These are phyloP conservation scores for Tipula helvola DNA, from an alignment of 2,888 invertebrate genomes.

Conservation along the genomic window DNA sequence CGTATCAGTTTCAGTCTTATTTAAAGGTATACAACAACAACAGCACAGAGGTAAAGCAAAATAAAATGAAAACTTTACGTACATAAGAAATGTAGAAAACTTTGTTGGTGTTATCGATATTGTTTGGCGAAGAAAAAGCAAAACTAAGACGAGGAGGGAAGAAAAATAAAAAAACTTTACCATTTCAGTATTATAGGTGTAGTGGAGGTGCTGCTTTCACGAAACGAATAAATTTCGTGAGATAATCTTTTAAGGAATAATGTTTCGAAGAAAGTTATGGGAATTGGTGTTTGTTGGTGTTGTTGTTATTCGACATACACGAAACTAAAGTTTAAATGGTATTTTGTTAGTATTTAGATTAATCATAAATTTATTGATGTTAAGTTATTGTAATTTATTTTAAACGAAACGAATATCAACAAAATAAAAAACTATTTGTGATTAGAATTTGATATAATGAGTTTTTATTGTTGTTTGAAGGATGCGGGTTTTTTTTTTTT, in stretches of 20 bases:
- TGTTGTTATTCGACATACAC: not conserved
- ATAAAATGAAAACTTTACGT: not conserved
- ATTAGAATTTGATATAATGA: not conserved
- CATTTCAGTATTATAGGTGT: not conserved
- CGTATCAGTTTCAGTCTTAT: not conserved
- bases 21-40: not conserved
- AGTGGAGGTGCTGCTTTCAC: not conserved
- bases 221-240: not conserved
- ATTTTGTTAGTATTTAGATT: not conserved
- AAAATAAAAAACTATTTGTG: not conserved
- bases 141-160: not conserved
- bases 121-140: not conserved
- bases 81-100: not conserved
- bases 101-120: not conserved
- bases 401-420: not conserved
- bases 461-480: not conserved
- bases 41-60: not conserved
- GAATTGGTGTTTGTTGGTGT: not conserved
- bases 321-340: not conserved
- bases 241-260: not conserved
- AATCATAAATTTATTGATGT: slow-evolving; percentile 4
- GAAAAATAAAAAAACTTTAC: not conserved
- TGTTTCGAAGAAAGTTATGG: not conserved
- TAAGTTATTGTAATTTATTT: not conserved
- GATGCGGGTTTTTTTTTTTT: not conserved